Base-by-base conservation (phyloP, 2,888 invertebrate genomes). In the Rosalia funebris region DNA sequence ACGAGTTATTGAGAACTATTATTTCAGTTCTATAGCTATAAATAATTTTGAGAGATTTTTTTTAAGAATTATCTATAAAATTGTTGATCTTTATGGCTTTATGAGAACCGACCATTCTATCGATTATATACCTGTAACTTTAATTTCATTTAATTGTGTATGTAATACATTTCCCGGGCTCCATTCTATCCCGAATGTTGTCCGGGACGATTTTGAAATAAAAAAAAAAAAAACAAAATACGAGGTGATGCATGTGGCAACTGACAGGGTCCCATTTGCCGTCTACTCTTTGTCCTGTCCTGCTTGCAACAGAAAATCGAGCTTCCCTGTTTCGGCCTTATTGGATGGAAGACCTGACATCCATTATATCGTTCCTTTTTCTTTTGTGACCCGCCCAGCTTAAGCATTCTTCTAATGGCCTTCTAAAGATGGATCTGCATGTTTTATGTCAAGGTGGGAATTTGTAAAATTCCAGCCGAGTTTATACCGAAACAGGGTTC, bases 401-500 rank as follows among this genome's bases (percentile, higher is more conserved):
- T 32, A 14, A 42, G 41, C 42, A 34, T 53, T 53, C 34, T 50
- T 50, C 42, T 52, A 52, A 52, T 52, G 52, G 52, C 17, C 42
- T 16, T n/a, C n/a, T 20, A 42, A 53, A 53, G 53, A 53, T 53
- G 42, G 42, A 42, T 53, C 42, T 53, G 42, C 53, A 53, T 53
- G 37, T 53, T 53, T 42, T 42, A 42, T 17, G 37, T 50, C 20
- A 37, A 20, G 20, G 15, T 39, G 20, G 15, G 37, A 37, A 37
- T 15, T 50, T n/a, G 34, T 34, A 11, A 34, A 34, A 34, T 34
- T 34, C 9, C 34, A 34, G 10, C 34, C 34, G 34, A 34, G 34
- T n/a, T n/a, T n/a, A n/a, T n/a, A n/a, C 34, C 34, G 34, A 34
- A 34, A 34, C 10, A 3, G 34, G 11, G 34, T 34, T 11, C 11